phyloP scores from a whole-genome alignment of 1,140 invertebrate genomes.

The Drosophila dunni region DNA sequence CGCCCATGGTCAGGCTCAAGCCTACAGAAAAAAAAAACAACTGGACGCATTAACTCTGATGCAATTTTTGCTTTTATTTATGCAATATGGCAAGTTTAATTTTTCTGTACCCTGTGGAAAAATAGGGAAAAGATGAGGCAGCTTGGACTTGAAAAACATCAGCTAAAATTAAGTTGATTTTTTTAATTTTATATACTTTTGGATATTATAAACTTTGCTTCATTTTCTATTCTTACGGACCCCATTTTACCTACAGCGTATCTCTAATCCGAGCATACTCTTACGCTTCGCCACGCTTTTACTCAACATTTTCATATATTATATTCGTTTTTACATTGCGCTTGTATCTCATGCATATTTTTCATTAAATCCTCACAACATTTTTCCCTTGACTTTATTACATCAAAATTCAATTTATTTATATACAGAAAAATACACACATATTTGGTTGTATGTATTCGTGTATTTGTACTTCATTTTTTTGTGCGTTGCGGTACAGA shows the following conservation, averaged over 20 bases:
- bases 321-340: slow-evolving; percentile 6
- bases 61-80: slow-evolving; percentile 29
- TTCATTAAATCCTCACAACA: slow-evolving; percentile 61
- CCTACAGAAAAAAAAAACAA: neutral
- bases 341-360: slow-evolving; percentile 27
- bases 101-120: neutral
- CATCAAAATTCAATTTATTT: slow-evolving; percentile 65
- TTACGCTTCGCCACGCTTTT: neutral
- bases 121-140: too few relatives aligned
- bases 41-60: slow-evolving; percentile 18
- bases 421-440: slow-evolving; percentile 12
- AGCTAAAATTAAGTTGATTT: too few relatives aligned
- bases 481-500: neutral
- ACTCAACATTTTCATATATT: slow-evolving; percentile 4
- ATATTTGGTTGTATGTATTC: slow-evolving; percentile 8
- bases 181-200: too few relatives aligned
- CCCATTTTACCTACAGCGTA: neutral
- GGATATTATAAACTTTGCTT: too few relatives aligned
- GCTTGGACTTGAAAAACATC: too few relatives aligned
- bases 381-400: slow-evolving; percentile 66
- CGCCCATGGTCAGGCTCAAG: neutral
- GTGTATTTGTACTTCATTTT: slow-evolving; percentile 22
- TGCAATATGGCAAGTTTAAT: slow-evolving; percentile 27
- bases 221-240: too few relatives aligned
- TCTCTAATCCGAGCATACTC: neutral